phyloP scores from a whole-genome alignment of 2,113 vertebrate genomes.

The Elgaria multicarinata region DNA sequence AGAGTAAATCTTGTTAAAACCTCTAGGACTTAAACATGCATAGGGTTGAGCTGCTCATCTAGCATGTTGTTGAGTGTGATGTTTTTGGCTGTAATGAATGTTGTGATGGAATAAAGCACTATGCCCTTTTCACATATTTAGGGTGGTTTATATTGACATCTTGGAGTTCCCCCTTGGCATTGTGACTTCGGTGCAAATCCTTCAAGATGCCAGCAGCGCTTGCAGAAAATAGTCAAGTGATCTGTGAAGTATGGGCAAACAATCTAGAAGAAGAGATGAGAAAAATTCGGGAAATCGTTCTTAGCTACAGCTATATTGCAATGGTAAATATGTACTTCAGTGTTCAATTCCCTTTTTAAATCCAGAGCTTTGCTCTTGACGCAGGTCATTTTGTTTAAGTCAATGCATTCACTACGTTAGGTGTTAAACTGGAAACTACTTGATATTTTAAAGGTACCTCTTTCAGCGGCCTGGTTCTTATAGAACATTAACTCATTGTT shows the following conservation, averaged over 20 bases:
- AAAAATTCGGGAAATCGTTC: constrained; percentile 95
- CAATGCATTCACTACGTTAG: not conserved
- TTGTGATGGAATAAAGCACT: not conserved
- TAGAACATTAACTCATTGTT: too few species aligned
- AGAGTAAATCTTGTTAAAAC: not conserved
- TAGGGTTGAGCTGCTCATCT: not conserved
- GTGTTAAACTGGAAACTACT: not conserved
- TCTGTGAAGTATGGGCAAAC: constrained; percentile 99
- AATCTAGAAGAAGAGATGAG: constrained; percentile 99
- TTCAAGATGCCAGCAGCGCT: constrained; percentile 96
- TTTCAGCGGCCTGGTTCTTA: too few species aligned
- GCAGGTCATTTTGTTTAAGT: not conserved
- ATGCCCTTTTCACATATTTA: constrained; percentile 6
- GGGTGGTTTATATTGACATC: not conserved
- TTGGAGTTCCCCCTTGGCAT: constrained; percentile 2
- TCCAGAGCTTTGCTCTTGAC: not conserved
- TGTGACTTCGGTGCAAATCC: constrained; percentile 40
- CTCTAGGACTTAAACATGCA: not conserved
- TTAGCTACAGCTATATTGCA: constrained; percentile 96
- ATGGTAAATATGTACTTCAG: constrained; percentile 82
- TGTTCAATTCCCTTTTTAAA: not conserved
- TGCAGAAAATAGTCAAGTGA: constrained; percentile 96
- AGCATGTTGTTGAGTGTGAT: not conserved
- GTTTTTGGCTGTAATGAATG: not conserved
- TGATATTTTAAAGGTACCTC: not conserved